Conservation (phyloP, 92 coral and sea anemone genomes). For the Actinernus sp. region DNA sequence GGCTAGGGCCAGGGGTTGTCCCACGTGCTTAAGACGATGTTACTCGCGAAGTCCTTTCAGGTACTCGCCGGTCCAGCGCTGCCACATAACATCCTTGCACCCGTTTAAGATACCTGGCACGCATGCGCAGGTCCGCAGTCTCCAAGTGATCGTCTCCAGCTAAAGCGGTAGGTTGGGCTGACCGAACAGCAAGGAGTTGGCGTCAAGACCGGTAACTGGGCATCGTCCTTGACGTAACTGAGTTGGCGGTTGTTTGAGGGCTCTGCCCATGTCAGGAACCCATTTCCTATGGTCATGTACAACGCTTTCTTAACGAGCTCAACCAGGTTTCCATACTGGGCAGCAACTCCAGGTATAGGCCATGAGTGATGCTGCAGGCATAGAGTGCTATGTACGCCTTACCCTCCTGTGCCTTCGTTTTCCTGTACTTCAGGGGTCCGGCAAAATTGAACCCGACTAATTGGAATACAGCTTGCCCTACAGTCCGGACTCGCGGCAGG, state of each 20-base stretch:
- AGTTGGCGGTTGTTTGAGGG: constrained; percentile 12
- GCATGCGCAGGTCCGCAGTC: too few relatives aligned
- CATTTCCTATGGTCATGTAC: constrained; percentile 11
- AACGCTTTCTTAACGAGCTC: too few relatives aligned
- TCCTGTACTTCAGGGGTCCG: constrained; percentile 2
- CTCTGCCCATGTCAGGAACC: constrained; percentile 14
- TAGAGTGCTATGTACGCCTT: constrained; percentile 22
- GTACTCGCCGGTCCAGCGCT: too few relatives aligned
- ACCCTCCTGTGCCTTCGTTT: constrained; percentile 1
- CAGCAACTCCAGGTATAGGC: constrained; percentile 1
- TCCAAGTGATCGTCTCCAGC: too few relatives aligned
- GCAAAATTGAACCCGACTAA: constrained; percentile 8
- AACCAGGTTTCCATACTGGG: constrained; percentile 19
- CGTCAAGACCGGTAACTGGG: background rate
- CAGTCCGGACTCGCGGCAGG: background rate
- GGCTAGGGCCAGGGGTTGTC: constrained; percentile 1
- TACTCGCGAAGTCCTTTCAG: too few relatives aligned
- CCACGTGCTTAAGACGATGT: background rate
- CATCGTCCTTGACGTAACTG: constrained; percentile 5
- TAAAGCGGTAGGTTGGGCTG: too few relatives aligned
- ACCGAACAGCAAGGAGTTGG: too few relatives aligned
- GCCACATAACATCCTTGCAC: too few relatives aligned
- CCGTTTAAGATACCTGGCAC: too few relatives aligned
- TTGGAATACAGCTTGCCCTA: constrained; percentile 7
- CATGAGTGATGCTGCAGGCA: constrained; percentile 10